These are phyloP conservation scores for Diaprepes abbreviatus DNA, from an alignment of 2,888 invertebrate genomes.

Conservation along the genomic window DNA sequence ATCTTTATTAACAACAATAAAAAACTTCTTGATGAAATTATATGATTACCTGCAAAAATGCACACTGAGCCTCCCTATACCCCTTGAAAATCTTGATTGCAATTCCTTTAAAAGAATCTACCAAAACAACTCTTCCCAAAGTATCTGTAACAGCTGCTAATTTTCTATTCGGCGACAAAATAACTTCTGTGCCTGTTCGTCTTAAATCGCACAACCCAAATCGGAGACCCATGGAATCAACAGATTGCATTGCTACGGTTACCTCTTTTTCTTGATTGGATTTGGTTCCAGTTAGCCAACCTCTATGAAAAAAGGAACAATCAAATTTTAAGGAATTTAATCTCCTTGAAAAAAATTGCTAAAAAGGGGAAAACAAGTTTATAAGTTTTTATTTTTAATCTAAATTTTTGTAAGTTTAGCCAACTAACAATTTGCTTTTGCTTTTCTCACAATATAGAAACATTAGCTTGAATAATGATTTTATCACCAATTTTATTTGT, in stretches of 20 bases:
- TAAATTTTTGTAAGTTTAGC: too few species aligned
- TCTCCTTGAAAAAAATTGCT: too few species aligned
- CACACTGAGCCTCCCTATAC: conserved; percentile 95
- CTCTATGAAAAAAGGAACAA: conserved; percentile 59
- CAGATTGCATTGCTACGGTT: conserved; percentile 69
- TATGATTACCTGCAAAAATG: conserved; percentile 92
- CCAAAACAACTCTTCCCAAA: conserved; percentile 87
- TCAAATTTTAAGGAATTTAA: too few species aligned
- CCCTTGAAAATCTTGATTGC: conserved; percentile 94
- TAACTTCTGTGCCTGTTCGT: conserved; percentile 81
- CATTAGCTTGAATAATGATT: too few species aligned
- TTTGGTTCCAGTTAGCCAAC: conserved; percentile 71
- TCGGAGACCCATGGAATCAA: conserved; percentile 82
- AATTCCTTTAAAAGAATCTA: conserved; percentile 86
- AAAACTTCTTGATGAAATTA: too few species aligned
- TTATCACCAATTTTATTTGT: too few species aligned
- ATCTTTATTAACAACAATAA: too few species aligned
- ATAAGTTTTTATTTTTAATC: too few species aligned
- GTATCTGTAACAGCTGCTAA: conserved; percentile 88
- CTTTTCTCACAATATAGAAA: too few species aligned
- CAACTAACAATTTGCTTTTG: too few species aligned
- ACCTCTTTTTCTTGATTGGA: conserved; percentile 65
- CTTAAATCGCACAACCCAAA: conserved; percentile 86
- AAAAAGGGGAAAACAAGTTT: too few species aligned
- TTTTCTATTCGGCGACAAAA: conserved; percentile 83